Percentiles rank a stretch among this genome's conserved stretches.
These are phyloP conservation scores for Drosophila littoralis DNA, from an alignment of 1,140 invertebrate species.

Conservation along the genomic window DNA sequence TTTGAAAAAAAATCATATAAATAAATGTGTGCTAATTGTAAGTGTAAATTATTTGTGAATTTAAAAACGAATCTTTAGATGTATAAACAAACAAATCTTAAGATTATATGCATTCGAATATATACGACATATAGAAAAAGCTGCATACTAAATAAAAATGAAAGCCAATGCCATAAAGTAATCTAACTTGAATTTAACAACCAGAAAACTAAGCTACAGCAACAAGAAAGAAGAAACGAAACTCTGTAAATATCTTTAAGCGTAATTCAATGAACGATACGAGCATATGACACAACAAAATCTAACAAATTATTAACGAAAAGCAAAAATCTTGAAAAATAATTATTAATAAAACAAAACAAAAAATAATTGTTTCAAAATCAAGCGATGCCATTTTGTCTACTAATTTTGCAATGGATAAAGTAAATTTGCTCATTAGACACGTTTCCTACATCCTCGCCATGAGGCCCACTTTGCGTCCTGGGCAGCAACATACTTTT, in stretches of 20 bases:
- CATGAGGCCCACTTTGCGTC: constrained; percentile 9
- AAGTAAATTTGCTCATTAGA: neutral
- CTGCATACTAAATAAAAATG: constrained; percentile 56
- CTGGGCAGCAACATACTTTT: neutral
- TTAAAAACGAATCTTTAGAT: constrained; percentile 77
- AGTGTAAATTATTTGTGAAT: constrained; percentile 82
- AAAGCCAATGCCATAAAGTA: constrained; percentile 78
- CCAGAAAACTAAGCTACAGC: constrained; percentile 30
- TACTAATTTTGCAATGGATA: neutral
- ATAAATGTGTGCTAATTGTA: constrained; percentile 71
- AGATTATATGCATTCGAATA: constrained; percentile 47
- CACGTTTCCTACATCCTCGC: neutral
- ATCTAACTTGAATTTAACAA: constrained; percentile 75
- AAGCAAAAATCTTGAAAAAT: constrained; percentile 52
- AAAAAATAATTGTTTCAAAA: constrained; percentile 78
- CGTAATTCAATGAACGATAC: constrained; percentile 63
- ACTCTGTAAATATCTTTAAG: constrained; percentile 79
- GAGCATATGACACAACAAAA: constrained; percentile 50
- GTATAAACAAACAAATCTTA: constrained; percentile 52
- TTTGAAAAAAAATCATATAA: constrained; percentile 25
- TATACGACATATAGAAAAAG: constrained; percentile 41
- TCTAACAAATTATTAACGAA: constrained; percentile 65
- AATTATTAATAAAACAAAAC: constrained; percentile 60
- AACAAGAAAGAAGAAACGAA: constrained; percentile 20
- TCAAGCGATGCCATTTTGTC: constrained; percentile 24